These are phyloP conservation scores for Sphyrna mokarran DNA, from an alignment of 2,113 vertebrate genomes.

Conservation along the genomic window DNA sequence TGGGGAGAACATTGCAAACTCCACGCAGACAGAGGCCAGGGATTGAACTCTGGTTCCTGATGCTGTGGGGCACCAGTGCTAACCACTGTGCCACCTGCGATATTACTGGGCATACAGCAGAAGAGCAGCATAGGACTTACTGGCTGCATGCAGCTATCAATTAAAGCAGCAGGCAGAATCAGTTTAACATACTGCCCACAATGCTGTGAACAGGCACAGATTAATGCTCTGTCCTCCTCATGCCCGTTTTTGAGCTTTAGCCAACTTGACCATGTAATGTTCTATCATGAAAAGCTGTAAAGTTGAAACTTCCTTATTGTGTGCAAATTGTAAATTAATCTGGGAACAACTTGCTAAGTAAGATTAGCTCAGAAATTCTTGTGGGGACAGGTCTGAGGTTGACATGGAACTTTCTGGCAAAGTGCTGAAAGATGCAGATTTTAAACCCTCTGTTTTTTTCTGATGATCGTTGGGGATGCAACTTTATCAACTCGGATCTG, in stretches of 20 bases:
- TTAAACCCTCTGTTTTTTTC: background rate
- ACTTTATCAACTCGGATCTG: background rate
- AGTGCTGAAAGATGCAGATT: background rate
- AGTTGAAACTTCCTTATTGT: background rate
- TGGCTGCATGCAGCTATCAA: background rate
- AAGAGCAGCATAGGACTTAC: background rate
- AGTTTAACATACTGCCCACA: background rate
- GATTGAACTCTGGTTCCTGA: too few relatives aligned
- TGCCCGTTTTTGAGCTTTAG: background rate
- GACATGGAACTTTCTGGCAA: background rate
- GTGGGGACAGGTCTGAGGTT: background rate
- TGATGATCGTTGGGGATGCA: background rate
- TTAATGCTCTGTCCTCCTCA: too few relatives aligned
- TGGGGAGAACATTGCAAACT: too few relatives aligned
- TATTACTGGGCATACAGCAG: background rate
- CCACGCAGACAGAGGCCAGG: too few relatives aligned
- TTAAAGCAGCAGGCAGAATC: background rate
- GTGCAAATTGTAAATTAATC: background rate
- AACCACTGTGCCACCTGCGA: too few relatives aligned
- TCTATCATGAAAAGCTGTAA: background rate
- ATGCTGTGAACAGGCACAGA: background rate
- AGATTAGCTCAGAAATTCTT: background rate
- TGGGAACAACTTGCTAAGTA: background rate
- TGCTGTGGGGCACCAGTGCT: too few relatives aligned
- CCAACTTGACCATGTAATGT: too few relatives aligned